Evolutionary conservation across 1,140 invertebrate genomes (phyloP).

Genomic region (Cydia fagiglandana): DNA sequence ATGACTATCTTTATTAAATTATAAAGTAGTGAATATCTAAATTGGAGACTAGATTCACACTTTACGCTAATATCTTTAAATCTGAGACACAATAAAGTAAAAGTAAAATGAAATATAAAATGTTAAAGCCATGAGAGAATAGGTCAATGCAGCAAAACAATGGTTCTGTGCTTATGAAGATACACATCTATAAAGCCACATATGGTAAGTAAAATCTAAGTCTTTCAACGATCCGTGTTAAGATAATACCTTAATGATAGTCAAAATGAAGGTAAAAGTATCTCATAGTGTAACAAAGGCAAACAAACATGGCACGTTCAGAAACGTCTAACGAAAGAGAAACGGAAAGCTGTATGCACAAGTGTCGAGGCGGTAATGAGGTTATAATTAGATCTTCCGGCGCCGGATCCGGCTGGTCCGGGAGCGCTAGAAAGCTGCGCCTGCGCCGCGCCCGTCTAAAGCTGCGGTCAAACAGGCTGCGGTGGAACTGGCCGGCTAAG

Average conservation of each 20-base stretch:
- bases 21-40: too few relatives aligned
- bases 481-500: neutral
- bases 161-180: slow-evolving; percentile 1
- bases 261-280: slow-evolving; percentile 26
- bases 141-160: slow-evolving; percentile 8
- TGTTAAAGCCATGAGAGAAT: neutral
- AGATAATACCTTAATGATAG: slow-evolving; percentile 23
- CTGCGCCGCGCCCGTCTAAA: slow-evolving; percentile 5
- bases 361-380: slow-evolving; percentile 62
- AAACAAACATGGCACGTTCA: slow-evolving; percentile 15
- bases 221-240: slow-evolving; percentile 2
- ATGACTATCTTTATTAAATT: too few relatives aligned
- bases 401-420: slow-evolving; percentile 51
- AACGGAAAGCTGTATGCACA: slow-evolving; percentile 40
- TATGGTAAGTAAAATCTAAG: slow-evolving; percentile 16
- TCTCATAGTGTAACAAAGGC: slow-evolving; percentile 29
- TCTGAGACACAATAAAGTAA: neutral
- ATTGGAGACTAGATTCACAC: too few relatives aligned
- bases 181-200: slow-evolving; percentile 7
- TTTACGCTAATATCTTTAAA: neutral
- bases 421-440: slow-evolving; percentile 52
- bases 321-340: slow-evolving; percentile 47
- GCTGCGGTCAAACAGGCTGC: slow-evolving; percentile 12
- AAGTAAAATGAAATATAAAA: slow-evolving; percentile 4
- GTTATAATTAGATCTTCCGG: slow-evolving; percentile 69